phyloP scores from a whole-genome alignment of 2,113 vertebrate genomes.

The Tringa solitaria region DNA sequence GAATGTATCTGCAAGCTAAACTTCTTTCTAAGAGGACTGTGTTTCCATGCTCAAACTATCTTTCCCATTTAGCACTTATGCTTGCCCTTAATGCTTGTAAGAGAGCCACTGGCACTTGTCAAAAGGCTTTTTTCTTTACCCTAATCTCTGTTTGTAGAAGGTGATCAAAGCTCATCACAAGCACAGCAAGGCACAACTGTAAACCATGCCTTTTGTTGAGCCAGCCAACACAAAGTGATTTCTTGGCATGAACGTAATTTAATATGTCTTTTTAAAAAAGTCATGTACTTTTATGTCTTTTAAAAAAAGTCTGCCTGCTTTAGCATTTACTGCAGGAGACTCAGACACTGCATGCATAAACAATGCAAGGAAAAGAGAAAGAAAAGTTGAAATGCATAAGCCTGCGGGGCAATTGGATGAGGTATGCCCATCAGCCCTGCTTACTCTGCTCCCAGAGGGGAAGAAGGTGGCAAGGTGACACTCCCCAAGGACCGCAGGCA shows the following conservation, averaged over 20 bases:
- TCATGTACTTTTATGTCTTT: not conserved
- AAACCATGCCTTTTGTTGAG: not conserved
- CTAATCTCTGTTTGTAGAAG: not conserved
- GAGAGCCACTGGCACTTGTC: not conserved
- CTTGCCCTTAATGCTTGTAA: not conserved
- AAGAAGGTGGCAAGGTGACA: not conserved
- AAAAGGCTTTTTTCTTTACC: not conserved
- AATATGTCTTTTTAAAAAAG: not conserved
- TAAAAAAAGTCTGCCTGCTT: not conserved
- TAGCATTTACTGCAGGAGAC: not conserved
- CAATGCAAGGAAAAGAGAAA: not conserved
- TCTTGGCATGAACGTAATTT: slow-evolving; percentile 14
- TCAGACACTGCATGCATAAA: not conserved
- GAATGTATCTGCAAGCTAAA: not conserved
- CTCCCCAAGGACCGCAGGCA: not conserved
- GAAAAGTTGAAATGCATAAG: not conserved
- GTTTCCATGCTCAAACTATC: not conserved
- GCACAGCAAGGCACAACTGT: not conserved
- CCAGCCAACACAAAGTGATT: slow-evolving; percentile 30
- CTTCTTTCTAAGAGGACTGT: not conserved
- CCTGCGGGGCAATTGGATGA: not conserved
- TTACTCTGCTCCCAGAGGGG: not conserved
- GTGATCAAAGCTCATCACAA: slow-evolving; percentile 41
- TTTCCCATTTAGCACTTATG: not conserved
- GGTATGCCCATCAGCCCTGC: not conserved